phyloP scores from a whole-genome alignment of 2,113 vertebrate genomes.

The Prionailurus viverrinus region DNA sequence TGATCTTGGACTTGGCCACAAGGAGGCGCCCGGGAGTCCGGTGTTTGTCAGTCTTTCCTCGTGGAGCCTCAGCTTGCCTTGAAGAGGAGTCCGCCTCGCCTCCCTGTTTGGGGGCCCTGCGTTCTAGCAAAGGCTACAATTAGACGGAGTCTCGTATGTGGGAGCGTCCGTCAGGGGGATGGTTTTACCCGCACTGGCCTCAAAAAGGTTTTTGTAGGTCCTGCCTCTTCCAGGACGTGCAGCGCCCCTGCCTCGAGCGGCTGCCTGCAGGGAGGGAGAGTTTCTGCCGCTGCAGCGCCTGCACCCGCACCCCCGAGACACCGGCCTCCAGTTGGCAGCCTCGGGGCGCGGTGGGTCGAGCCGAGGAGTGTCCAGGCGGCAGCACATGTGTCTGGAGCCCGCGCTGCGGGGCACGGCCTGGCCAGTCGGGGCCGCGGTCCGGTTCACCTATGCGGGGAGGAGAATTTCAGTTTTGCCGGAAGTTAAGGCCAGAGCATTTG shows the following conservation, averaged over 20 bases:
- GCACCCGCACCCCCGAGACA: too few relatives aligned
- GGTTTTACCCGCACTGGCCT: neutral
- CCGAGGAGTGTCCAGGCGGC: neutral
- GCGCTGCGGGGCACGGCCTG: rapidly evolving
- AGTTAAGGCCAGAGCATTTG: neutral
- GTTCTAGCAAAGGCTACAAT: neutral
- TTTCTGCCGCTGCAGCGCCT: neutral
- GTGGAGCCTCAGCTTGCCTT: neutral
- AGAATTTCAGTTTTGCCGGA: neutral
- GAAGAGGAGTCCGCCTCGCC: neutral
- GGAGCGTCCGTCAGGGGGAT: rapidly evolving
- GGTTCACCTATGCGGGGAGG: too few relatives aligned
- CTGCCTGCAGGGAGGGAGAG: neutral
- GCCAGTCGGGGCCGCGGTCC: neutral
- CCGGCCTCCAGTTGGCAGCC: neutral
- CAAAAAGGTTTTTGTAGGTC: neutral
- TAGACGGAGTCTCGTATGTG: neutral
- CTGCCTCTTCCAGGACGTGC: too few relatives aligned
- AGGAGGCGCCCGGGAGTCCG: neutral
- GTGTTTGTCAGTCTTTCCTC: neutral
- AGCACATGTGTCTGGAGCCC: neutral
- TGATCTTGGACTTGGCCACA: neutral
- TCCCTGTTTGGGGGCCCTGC: neutral
- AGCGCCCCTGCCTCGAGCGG: too few relatives aligned
- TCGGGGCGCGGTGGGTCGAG: neutral